These are phyloP conservation scores for Cantharis lateralis DNA, from an alignment of 2,888 invertebrate genomes.

Conservation along the genomic window DNA sequence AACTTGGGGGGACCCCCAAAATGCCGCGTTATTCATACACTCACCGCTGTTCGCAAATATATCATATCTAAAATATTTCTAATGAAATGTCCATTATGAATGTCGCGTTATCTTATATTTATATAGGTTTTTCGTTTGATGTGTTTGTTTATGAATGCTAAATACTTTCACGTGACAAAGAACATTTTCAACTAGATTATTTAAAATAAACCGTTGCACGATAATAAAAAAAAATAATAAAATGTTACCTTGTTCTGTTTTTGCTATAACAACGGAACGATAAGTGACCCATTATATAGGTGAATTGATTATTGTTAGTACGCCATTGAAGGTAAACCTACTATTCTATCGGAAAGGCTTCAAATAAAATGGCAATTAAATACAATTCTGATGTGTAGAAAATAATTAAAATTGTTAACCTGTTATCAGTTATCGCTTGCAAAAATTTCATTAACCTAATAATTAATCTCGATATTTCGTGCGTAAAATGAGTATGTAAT, in stretches of 20 bases:
- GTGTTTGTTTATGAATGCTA: not conserved
- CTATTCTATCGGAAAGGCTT: constrained; percentile 2
- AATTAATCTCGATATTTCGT: not conserved
- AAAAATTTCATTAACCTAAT: not conserved
- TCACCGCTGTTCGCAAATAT: not conserved
- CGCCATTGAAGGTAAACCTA: constrained; percentile 14
- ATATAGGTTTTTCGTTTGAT: not conserved
- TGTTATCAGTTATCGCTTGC: constrained; percentile 15
- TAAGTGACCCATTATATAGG: constrained; percentile 15
- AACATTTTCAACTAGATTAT: not conserved
- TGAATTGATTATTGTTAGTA: constrained; percentile 13
- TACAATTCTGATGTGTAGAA: constrained; percentile 4
- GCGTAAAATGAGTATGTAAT: not conserved
- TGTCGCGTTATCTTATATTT: not conserved
- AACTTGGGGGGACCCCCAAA: no score
- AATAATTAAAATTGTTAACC: constrained; percentile 23
- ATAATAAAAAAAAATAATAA: not conserved
- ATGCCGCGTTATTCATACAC: no score
- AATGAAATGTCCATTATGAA: not conserved
- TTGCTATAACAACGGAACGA: constrained; percentile 2
- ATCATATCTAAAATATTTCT: not conserved
- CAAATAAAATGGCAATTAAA: constrained; percentile 13
- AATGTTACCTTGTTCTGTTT: constrained; percentile 23
- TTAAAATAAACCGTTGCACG: not conserved
- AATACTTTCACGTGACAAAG: not conserved